Base-by-base conservation (phyloP, 2,797 vertebrate genomes). In the Neostethus bicornis region DNA sequence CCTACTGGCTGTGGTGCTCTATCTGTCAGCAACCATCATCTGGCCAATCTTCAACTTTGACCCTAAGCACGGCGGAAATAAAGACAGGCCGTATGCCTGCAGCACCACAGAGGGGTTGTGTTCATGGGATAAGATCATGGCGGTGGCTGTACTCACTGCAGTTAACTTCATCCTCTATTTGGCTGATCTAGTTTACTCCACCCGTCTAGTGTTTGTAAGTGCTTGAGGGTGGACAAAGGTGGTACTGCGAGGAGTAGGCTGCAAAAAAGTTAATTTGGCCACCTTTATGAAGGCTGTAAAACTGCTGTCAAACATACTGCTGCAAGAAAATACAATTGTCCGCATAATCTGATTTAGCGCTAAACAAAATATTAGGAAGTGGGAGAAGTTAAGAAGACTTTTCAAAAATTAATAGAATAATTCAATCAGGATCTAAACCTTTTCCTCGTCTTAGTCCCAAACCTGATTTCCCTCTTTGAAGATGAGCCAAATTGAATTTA, bases 41-140 rank as follows among this genome's bases (percentile, higher is more conserved):
- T 97, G 95, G 95, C 94, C 95, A 2, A 88, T 97, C 66, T 97
- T 91, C 83, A 90, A 93, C 63, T 97, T 97, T 4, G 87, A 94
- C 23, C 54, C 79, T 12, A 91, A 83, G 17, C 75, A 94, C 0
- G 75, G 89, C 0, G 92, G 93, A 8, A 0, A 0, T 0, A 85
- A 87, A 56, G 0, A 59, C 0, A 80, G 91, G 47, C 87, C 89
- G 1, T 20, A 7, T 26, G 0, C 0, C 0, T 92, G 90, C 31
- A 16, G 51, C 62, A 12, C 0, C 23, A 0, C 0, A 0, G 0
- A 0, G 0, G 90, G 90, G 3, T 73, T 92, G 39, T 93, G 92
- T 5, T 0, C 0, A 0, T 93, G 89, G 87, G 92, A 93, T 62
- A 92, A 86, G 79, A 0, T 25, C 12, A 56, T 93, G 70, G 62